phyloP scores from a whole-genome alignment of 2,113 vertebrate species.

The Albula goreensis region DNA sequence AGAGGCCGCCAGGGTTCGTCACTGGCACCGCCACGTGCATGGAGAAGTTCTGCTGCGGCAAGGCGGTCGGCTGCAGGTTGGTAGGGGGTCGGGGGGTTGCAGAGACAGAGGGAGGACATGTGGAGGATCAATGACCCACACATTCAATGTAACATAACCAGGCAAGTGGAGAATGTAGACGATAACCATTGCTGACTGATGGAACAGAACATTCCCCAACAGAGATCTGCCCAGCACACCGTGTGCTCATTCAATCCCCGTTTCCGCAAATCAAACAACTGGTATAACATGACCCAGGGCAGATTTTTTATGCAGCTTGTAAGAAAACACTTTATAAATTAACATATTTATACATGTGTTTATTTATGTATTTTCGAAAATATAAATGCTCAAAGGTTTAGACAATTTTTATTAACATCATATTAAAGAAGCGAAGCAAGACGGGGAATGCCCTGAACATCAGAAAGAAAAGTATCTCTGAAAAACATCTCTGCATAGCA shows the following conservation, averaged over 20 bases:
- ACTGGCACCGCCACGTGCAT: conserved; percentile 98
- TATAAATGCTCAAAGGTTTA: not conserved
- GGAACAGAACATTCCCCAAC: not conserved
- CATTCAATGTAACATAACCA: not conserved
- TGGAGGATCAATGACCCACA: not conserved
- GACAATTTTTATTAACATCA: not conserved
- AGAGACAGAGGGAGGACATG: not conserved
- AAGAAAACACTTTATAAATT: not conserved
- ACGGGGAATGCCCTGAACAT: not conserved
- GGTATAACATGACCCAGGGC: not conserved
- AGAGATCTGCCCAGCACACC: not conserved
- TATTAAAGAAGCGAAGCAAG: not conserved
- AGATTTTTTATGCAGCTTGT: not conserved
- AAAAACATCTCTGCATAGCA: conserved; percentile 10
- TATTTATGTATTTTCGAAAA: not conserved
- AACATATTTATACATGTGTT: not conserved
- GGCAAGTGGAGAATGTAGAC: not conserved
- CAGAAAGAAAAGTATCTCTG: not conserved
- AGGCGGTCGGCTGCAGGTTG: conserved; percentile 76
- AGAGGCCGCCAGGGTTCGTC: conserved; percentile 86
- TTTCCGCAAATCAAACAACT: too few species aligned
- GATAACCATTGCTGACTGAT: not conserved
- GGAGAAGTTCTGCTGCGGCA: conserved; percentile 95
- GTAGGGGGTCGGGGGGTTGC: too few species aligned
- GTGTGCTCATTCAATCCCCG: not conserved